Evolutionary conservation across 2,113 vertebrate species (phyloP), one percentile per base, ranked within the genome.

Genomic region (Atrichornis clamosus): DNA sequence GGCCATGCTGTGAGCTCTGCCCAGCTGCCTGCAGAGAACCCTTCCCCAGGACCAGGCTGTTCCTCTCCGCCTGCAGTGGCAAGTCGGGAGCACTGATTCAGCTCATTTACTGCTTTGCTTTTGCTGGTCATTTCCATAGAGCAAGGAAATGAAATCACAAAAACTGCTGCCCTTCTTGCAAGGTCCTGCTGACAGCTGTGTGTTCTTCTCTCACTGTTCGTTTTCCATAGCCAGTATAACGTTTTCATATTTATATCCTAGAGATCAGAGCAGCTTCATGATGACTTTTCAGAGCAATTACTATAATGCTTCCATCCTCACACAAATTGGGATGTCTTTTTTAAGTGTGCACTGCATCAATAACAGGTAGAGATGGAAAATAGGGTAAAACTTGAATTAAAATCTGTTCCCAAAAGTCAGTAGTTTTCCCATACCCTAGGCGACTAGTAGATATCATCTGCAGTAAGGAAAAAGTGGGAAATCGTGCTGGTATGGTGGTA

Each of bases 1-100:
- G 72, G 86, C 86, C 88, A 69, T 89, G 86, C 93, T 95, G 96
- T 64, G 93, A 90, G 93, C 73, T 92, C 80, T 93, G 77, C 93
- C 60, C 80, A 74, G 92, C 80, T 90, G 76, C 95, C 90, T 89
- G 90, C 76, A 35, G 92, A 39, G 96, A 94, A 6, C 69, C 64
- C 23, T 94, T 82, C 77, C 68, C 41, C 46, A 69, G 49, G 7
- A 87, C 41, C 73, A 55, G 56, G 16, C 86, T 68, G 49, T 30
- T 87, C 58, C 80, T 84, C 73, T 87, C 77, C 1, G 4, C 92
- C 92, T 62, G 83, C 93, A 72, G 92, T 12, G 88, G 58, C 86
- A 30, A 87, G 41, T 68, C 49, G 2, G 65, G 41, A 81, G 49
- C 42, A 7, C 80, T 87, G 69, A 90, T 93, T 90, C 76, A 35